A percentile compares a stretch with the other conserved stretches of the same genome.
Evolutionary conservation across 1,140 invertebrate genomes (phyloP).

Genomic region (Spodoptera litura): DNA sequence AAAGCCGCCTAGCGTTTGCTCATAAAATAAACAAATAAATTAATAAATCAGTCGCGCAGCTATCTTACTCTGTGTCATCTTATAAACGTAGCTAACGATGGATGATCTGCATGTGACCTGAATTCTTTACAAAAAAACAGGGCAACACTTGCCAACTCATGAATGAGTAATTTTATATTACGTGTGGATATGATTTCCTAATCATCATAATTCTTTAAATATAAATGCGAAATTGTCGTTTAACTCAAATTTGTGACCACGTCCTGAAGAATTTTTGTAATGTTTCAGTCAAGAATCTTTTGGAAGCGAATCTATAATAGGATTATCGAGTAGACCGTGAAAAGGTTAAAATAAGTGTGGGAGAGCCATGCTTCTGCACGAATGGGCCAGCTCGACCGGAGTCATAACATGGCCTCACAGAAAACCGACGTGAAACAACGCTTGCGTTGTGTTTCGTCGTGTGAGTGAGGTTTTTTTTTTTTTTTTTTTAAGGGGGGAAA

Average conservation of each 20-base stretch:
- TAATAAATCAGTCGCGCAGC: slow-evolving; percentile 1
- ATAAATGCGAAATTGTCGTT: neutral
- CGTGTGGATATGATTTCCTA: slow-evolving; percentile 9
- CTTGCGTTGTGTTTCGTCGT: too few species aligned
- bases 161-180: slow-evolving; percentile 10
- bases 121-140: slow-evolving; percentile 30
- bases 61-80: slow-evolving; percentile 8
- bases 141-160: neutral
- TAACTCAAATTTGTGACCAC: neutral
- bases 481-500: too few species aligned
- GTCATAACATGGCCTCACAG: too few species aligned
- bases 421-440: too few species aligned
- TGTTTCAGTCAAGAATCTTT: too few species aligned
- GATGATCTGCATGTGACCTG: slow-evolving; percentile 18
- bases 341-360: too few species aligned
- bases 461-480: too few species aligned
- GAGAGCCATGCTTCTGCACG: too few species aligned
- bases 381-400: too few species aligned
- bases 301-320: too few species aligned
- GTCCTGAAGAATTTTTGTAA: too few species aligned
- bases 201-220: neutral
- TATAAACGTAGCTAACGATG: slow-evolving; percentile 4
- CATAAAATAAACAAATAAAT: neutral
- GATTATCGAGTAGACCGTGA: too few species aligned
- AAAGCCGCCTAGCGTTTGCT: neutral